Base-by-base conservation (phyloP, 2,888 invertebrate species). In the Candidula unifasciata region DNA sequence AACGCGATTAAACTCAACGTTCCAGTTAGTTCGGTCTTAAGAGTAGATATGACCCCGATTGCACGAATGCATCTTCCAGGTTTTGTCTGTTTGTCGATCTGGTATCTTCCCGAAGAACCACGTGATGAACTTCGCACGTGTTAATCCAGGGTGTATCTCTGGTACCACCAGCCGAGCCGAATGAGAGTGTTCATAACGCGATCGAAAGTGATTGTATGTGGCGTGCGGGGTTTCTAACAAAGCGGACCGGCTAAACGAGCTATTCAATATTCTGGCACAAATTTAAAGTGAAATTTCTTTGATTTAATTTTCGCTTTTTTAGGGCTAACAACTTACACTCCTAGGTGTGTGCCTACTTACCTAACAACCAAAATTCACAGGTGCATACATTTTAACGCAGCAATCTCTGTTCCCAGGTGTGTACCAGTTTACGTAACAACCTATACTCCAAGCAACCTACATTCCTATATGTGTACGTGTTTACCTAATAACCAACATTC, bases 111-210 rank as follows among this genome's bases (percentile, higher is more conserved):
- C 33, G 5, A 6, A 71, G 27, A n/a, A 35, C 16, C 71, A 24
- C 37, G 71, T 71, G 71, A 71, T 71, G 71, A 35, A 37, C 37
- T 71, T n/a, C 71, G 71, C 71, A 71, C 71, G 71, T 71, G 71
- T 24, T 71, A 71, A 71, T 71, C 71, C 71, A 5, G 18, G 3
- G 18, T 24, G 27, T 37, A 71, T 71, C 71, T 35, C 24, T 37
- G 6, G 3, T 3, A 21, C 37, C 71, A 71, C 71, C 37, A 71
- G 24, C 71, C 21, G 71, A 3, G 71, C 37, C 2, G 6, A 24
- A 35, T 8, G 71, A 18, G 37, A 21, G 37, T 37, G 13, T 24
- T 21, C 35, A 71, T 37, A 71, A 24, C 24, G 16, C 18, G 71
- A 71, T 71, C 24, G 33, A 71, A 71, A 71, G 37, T 71, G 71